phyloP scores from a whole-genome alignment of 2,888 invertebrate genomes.

The Labia minor region DNA sequence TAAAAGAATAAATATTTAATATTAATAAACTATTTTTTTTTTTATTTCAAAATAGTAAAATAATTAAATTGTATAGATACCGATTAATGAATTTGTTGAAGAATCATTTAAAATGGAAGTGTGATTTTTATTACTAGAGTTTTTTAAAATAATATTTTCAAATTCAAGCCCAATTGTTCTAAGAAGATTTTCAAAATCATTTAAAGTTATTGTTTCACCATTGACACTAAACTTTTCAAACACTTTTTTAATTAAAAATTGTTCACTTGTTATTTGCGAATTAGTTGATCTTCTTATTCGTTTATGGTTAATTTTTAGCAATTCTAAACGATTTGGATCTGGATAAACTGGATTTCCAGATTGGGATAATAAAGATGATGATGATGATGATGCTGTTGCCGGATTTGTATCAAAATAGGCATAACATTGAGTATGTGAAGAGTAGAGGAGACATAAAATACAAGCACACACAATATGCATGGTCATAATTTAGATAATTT shows the following conservation, averaged over 20 bases:
- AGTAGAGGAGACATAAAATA: slow-evolving; percentile 69
- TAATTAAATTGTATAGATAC: not conserved
- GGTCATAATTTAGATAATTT: too few species aligned
- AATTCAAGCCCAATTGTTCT: slow-evolving; percentile 47
- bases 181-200: slow-evolving; percentile 59
- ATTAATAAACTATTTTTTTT: not conserved
- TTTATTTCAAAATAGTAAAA: not conserved
- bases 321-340: not conserved
- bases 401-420: slow-evolving; percentile 47
- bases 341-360: slow-evolving; percentile 25
- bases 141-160: slow-evolving; percentile 32
- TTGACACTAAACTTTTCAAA: slow-evolving; percentile 54
- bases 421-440: slow-evolving; percentile 62
- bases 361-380: too few species aligned
- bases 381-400: not conserved
- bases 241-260: slow-evolving; percentile 49
- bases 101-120: not conserved
- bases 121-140: not conserved
- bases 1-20: not conserved
- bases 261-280: not conserved
- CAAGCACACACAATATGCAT: slow-evolving; percentile 67
- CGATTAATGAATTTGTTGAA: not conserved
- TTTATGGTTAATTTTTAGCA: not conserved
- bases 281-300: not conserved
- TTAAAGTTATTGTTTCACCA: slow-evolving; percentile 46